Evolutionary conservation across 2,797 vertebrate species (phyloP).

Genomic region (Scyliorhinus canicula): DNA sequence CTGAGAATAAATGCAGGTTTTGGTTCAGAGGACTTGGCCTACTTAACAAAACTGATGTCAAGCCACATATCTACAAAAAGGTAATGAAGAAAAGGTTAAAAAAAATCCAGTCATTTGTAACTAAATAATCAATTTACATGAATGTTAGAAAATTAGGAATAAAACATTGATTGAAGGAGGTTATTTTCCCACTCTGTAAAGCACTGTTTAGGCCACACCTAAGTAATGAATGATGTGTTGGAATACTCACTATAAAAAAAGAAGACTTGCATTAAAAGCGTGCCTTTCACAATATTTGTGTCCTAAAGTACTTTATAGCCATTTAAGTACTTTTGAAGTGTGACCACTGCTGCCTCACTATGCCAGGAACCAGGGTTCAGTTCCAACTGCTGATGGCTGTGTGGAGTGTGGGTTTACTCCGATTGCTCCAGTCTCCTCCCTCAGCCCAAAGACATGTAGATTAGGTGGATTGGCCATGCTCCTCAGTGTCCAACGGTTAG

Average conservation of each 20-base stretch:
- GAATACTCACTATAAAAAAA: background rate
- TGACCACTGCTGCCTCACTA: too few species aligned
- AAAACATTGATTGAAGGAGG: background rate
- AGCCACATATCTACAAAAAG: background rate
- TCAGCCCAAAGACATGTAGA: too few species aligned
- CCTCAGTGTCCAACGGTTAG: too few species aligned
- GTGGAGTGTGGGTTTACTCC: too few species aligned
- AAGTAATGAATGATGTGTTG: background rate
- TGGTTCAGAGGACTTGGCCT: background rate
- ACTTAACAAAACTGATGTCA: background rate
- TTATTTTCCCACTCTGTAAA: background rate
- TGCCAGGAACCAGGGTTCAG: too few species aligned
- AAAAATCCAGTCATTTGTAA: background rate
- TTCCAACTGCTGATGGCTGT: too few species aligned
- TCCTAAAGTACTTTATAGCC: background rate
- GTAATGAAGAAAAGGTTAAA: background rate
- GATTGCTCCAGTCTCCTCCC: too few species aligned
- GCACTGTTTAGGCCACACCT: background rate
- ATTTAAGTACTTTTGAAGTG: background rate
- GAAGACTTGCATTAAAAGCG: background rate
- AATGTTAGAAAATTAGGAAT: background rate
- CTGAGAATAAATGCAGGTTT: background rate
- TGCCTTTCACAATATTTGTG: background rate
- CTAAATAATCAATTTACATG: background rate
- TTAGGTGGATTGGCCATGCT: too few species aligned